Evolutionary conservation across 2,113 vertebrate genomes (phyloP).

Genomic region (Dolichallabes microphthalmus): DNA sequence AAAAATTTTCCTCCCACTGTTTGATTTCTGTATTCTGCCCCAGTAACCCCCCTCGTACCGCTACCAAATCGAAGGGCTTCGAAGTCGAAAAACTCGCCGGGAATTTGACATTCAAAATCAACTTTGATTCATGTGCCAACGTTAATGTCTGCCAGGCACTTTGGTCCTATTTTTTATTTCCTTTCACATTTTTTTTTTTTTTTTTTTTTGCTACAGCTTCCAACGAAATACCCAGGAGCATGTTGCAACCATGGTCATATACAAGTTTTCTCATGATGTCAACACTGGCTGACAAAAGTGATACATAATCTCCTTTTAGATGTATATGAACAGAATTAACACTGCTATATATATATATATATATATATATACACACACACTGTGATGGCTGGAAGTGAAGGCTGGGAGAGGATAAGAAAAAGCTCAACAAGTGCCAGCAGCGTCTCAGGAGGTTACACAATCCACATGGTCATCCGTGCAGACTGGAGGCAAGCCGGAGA

Average conservation of each 20-base stretch:
- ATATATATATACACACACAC: not conserved
- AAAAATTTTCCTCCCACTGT: conserved; percentile 1
- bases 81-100: not conserved
- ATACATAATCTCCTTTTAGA: not conserved
- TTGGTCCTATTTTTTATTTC: not conserved
- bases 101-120: conserved; percentile 27
- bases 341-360: not conserved
- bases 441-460: conserved; percentile 3
- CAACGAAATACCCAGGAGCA: conserved; percentile 21
- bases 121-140: conserved; percentile 10
- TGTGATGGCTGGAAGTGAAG: not conserved
- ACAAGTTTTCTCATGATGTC: conserved; percentile 5
- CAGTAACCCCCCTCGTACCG: not conserved
- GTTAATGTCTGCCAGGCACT: conserved; percentile 14
- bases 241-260: not conserved
- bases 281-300: not conserved
- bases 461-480: not conserved
- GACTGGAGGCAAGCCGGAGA: conserved; percentile 1
- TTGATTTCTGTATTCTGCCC: conserved; percentile 21
- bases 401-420: not conserved
- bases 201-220: not conserved
- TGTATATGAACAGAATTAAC: not conserved
- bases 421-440: conserved; percentile 1
- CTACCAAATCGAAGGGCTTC: not conserved
- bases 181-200: not conserved